Conservation (phyloP, 1,140 invertebrate species). For the Zaprionus gabonicus region DNA sequence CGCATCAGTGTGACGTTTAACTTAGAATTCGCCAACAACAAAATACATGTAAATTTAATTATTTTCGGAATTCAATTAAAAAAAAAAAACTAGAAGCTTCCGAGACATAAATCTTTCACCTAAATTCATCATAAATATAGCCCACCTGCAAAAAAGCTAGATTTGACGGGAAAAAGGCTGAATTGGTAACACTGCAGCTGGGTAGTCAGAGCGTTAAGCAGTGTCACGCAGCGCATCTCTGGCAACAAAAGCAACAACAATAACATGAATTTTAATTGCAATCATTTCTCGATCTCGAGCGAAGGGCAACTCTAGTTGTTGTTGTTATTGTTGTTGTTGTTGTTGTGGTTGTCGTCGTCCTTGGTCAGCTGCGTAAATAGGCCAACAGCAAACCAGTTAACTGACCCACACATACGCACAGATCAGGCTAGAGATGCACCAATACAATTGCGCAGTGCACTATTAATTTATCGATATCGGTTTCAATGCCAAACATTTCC, state of each 20-base stretch:
- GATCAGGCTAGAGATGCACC: background rate
- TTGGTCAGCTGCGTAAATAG: constrained; percentile 33
- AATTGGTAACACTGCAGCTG: background rate
- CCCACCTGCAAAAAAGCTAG: too few species aligned
- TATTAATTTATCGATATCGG: constrained; percentile 26
- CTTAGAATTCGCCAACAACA: too few species aligned
- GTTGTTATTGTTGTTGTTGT: background rate
- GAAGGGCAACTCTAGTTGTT: background rate
- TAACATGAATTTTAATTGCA: constrained; percentile 28
- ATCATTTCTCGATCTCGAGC: constrained; percentile 12
- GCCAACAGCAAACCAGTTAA: constrained; percentile 51
- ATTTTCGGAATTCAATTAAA: too few species aligned
- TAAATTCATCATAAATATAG: too few species aligned
- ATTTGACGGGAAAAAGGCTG: too few species aligned
- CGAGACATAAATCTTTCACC: too few species aligned
- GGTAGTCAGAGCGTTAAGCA: background rate
- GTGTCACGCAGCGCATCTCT: constrained; percentile 4
- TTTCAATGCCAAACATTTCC: constrained; percentile 61
- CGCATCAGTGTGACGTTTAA: too few species aligned
- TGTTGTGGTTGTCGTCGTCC: constrained; percentile 24
- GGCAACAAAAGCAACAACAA: constrained; percentile 6
- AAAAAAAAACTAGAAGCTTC: too few species aligned
- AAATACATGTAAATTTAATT: too few species aligned
- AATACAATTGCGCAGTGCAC: background rate
- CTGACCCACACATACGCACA: background rate